Evolutionary conservation across 35 echinoderm and acorn worm species (phyloP).

Genomic region (Holothuria glaberrima): DNA sequence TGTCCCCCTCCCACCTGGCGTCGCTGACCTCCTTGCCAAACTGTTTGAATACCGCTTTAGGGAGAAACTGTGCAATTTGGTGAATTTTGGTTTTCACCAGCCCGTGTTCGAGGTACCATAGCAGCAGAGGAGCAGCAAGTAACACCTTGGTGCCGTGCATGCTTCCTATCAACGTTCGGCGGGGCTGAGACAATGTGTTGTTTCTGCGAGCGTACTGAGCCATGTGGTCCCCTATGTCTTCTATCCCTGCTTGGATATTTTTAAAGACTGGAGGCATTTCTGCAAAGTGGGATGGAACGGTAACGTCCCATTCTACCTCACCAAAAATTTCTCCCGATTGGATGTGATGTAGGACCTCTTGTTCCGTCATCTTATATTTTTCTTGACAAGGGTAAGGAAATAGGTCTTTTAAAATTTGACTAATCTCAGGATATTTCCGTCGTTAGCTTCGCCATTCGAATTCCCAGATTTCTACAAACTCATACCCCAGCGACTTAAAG

Average conservation of each 20-base stretch:
- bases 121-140: constrained; percentile 38
- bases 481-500: neutral
- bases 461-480: neutral
- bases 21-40: constrained; percentile 61
- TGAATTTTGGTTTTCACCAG: constrained; percentile 41
- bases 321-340: constrained; percentile 7
- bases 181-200: neutral
- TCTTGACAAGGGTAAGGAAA: constrained; percentile 11
- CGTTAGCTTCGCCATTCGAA: neutral
- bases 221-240: constrained; percentile 9
- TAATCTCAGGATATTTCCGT: neutral
- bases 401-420: neutral
- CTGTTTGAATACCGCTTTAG: constrained; percentile 25
- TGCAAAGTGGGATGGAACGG: neutral
- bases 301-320: neutral
- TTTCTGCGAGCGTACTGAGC: neutral
- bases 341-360: neutral
- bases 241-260: neutral
- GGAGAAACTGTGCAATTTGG: constrained; percentile 49
- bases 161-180: constrained; percentile 42
- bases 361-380: neutral
- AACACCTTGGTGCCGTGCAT: constrained; percentile 56
- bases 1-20: no score
- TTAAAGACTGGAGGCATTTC: constrained; percentile 10
- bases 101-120: constrained; percentile 58